phyloP scores from a whole-genome alignment of 2,888 invertebrate species.

The Stramonita haemastoma region DNA sequence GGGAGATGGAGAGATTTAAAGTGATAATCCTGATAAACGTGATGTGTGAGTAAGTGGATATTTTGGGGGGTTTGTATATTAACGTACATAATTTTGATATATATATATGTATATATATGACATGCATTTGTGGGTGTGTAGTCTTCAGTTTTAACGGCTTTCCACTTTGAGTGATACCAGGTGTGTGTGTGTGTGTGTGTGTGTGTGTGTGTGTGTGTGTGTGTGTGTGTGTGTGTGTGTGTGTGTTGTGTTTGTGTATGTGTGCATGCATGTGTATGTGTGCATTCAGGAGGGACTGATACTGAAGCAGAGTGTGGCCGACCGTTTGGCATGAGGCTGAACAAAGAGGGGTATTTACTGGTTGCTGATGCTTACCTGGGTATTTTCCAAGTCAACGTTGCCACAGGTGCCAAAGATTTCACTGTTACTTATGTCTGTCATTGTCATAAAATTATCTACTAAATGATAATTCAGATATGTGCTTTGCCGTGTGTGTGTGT shows the following conservation, averaged over 20 bases:
- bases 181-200: not conserved
- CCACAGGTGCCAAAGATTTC: conserved; percentile 80
- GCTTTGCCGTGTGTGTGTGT: too few relatives aligned
- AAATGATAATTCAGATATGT: too few relatives aligned
- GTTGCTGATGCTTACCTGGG: conserved; percentile 93
- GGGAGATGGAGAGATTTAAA: too few relatives aligned
- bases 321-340: conserved; percentile 92
- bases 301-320: conserved; percentile 93
- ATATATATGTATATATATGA: not conserved
- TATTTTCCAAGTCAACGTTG: conserved; percentile 89
- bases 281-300: conserved; percentile 70
- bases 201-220: not conserved
- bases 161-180: too few relatives aligned
- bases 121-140: too few relatives aligned
- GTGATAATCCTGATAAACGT: too few relatives aligned
- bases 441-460: too few relatives aligned
- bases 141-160: too few relatives aligned
- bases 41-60: too few relatives aligned
- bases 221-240: not conserved
- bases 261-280: not conserved
- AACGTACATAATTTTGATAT: too few relatives aligned
- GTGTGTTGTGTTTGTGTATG: not conserved
- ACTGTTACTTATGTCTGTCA: too few relatives aligned
- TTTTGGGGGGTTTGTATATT: too few relatives aligned
- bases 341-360: conserved; percentile 80